phyloP scores from a whole-genome alignment of 2,888 invertebrate genomes.

The Spialia ferax region DNA sequence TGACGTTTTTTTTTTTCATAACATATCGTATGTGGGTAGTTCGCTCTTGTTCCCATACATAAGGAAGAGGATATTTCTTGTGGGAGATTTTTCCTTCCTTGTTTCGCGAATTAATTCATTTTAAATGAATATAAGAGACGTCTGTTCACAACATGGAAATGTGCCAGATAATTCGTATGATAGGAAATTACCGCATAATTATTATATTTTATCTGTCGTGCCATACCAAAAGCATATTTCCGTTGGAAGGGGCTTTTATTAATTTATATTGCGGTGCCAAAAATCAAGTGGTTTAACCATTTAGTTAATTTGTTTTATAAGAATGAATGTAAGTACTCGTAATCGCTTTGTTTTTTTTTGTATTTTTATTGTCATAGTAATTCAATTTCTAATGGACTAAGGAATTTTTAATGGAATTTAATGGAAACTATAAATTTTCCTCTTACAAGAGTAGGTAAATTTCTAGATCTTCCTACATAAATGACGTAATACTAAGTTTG shows the following conservation, averaged over 20 bases:
- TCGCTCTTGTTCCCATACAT: too few species aligned
- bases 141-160: background rate
- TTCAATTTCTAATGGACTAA: background rate
- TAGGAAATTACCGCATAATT: background rate
- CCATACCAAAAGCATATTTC: constrained; percentile 4
- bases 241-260: constrained; percentile 42
- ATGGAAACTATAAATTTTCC: background rate
- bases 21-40: too few species aligned
- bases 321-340: background rate
- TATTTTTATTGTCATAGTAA: background rate
- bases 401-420: constrained; percentile 1
- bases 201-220: background rate
- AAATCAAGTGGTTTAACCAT: constrained; percentile 58
- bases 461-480: too few species aligned
- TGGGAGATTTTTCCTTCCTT: background rate
- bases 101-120: background rate
- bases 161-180: too few species aligned
- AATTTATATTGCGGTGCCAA: constrained; percentile 68
- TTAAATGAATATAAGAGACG: background rate
- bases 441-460: background rate
- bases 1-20: too few species aligned
- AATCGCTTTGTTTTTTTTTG: too few species aligned
- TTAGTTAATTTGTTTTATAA: background rate
- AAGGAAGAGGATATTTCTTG: background rate
- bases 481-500: too few species aligned